A percentile compares a stretch with the other conserved stretches of the same genome.
phyloP scores from a whole-genome alignment of 2,888 invertebrate species.

The Pandemis cinnamomeana region DNA sequence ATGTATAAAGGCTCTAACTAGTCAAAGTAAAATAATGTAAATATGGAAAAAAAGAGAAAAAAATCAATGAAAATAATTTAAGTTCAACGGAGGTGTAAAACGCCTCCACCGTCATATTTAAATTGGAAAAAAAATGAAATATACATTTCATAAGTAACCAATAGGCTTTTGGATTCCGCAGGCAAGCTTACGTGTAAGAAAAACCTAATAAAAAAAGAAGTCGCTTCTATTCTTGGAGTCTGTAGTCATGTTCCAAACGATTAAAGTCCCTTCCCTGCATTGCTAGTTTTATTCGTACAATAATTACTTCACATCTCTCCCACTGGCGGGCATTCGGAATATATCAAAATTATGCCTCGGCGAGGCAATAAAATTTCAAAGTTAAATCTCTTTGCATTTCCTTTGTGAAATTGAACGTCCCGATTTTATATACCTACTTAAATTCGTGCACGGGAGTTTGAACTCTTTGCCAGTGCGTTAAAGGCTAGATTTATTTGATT shows the following conservation, averaged over 20 bases:
- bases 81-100: no score
- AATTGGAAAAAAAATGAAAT: no score
- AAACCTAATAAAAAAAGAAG: background rate
- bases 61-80: no score
- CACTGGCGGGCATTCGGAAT: slow-evolving; percentile 47
- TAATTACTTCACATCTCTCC: slow-evolving; percentile 52
- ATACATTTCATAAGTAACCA: no score
- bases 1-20: no score
- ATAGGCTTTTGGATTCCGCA: no score
- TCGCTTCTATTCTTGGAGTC: background rate
- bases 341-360: slow-evolving; percentile 68
- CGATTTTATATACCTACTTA: slow-evolving; percentile 38
- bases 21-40: no score
- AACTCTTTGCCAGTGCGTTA: background rate
- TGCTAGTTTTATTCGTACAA: slow-evolving; percentile 10
- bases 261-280: slow-evolving; percentile 1
- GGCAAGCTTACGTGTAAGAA: no score
- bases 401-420: slow-evolving; percentile 45
- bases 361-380: slow-evolving; percentile 72
- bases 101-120: no score
- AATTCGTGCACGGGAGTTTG: background rate
- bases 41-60: no score
- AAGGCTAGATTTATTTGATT: background rate
- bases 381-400: slow-evolving; percentile 59
- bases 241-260: slow-evolving; percentile 1